Evolutionary conservation across 2,888 invertebrate genomes (phyloP).

Genomic region (Tuberolachnus salignus): DNA sequence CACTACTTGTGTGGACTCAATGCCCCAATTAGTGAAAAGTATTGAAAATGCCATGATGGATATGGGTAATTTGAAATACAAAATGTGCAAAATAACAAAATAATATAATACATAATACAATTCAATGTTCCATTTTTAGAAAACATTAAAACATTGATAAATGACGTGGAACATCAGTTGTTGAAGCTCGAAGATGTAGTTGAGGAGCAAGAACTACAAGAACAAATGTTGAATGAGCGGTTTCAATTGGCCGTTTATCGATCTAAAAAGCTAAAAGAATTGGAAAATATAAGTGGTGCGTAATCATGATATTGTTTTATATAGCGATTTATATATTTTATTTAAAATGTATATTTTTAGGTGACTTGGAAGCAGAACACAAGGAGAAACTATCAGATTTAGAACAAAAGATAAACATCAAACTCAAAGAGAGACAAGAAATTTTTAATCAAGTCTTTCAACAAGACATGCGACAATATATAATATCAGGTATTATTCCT

Average conservation of each 20-base stretch:
- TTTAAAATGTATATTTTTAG: constrained; percentile 61
- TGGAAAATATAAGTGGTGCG: constrained; percentile 67
- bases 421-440: constrained; percentile 71
- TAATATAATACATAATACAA: too few relatives aligned
- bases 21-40: constrained; percentile 64
- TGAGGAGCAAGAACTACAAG: constrained; percentile 73
- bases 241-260: constrained; percentile 75
- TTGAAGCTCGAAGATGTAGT: constrained; percentile 72
- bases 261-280: constrained; percentile 70
- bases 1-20: constrained; percentile 63
- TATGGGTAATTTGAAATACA: constrained; percentile 62
- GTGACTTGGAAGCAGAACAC: constrained; percentile 68
- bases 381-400: constrained; percentile 66
- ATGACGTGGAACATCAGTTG: constrained; percentile 71
- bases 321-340: too few relatives aligned
- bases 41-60: constrained; percentile 65
- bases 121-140: constrained; percentile 60
- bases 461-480: constrained; percentile 71
- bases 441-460: constrained; percentile 75
- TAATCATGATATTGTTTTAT: not conserved
- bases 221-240: constrained; percentile 74
- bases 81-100: not conserved
- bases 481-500: constrained; percentile 69
- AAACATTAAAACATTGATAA: constrained; percentile 67
- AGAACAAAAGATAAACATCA: constrained; percentile 67